Conservation (phyloP, 2,888 invertebrate species). For the Bimastos eiseni region DNA sequence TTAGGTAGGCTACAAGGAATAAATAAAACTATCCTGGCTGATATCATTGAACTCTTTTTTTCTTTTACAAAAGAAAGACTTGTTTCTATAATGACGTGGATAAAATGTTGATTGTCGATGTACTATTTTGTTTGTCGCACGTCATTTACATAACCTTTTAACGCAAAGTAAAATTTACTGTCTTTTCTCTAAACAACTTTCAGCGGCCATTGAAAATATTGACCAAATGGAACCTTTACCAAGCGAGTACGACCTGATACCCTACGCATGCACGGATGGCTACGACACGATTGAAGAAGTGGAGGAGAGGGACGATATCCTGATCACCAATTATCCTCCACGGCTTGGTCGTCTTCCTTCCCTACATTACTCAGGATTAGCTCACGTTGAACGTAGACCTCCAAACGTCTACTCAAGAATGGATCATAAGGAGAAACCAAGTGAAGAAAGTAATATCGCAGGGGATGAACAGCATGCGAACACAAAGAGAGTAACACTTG, state of each 20-base stretch:
- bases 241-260: slow-evolving; percentile 13
- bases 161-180: not conserved
- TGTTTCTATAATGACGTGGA: too few relatives aligned
- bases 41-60: too few relatives aligned
- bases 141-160: too few relatives aligned
- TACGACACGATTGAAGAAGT: not conserved
- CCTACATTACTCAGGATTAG: not conserved
- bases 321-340: not conserved
- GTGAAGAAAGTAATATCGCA: not conserved
- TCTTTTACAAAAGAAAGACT: too few relatives aligned
- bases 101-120: too few relatives aligned
- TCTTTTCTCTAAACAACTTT: not conserved
- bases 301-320: not conserved
- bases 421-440: not conserved
- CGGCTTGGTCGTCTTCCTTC: not conserved
- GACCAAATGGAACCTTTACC: not conserved
- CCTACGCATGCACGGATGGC: not conserved
- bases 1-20: too few relatives aligned
- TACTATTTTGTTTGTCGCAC: too few relatives aligned
- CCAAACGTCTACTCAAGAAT: not conserved
- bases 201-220: not conserved
- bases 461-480: not conserved
- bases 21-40: too few relatives aligned
- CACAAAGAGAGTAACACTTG: not conserved
- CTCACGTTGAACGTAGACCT: not conserved